Conservation (phyloP, 2,797 vertebrate species). For the Hirundo rustica region DNA sequence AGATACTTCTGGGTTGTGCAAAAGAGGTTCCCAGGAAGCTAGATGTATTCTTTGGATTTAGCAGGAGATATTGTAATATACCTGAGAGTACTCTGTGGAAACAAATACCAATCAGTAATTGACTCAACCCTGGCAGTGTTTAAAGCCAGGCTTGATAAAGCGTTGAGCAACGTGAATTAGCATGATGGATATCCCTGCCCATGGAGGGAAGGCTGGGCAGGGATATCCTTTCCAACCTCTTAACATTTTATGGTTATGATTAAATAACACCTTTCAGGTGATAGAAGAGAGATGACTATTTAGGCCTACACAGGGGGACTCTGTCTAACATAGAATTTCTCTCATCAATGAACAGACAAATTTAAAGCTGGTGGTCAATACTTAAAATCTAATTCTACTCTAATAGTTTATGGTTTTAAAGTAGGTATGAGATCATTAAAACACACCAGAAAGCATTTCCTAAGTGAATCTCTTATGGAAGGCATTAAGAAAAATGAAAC, state of each 20-base stretch:
- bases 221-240: background rate
- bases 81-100: fast-evolving
- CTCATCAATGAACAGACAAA: background rate
- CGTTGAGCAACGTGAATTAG: background rate
- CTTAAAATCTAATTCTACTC: background rate
- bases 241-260: background rate
- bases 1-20: background rate
- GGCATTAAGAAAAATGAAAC: background rate
- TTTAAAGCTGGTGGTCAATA: background rate
- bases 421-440: background rate
- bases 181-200: background rate
- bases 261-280: background rate
- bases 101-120: background rate
- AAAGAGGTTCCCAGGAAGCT: background rate
- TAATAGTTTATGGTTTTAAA: background rate
- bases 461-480: background rate
- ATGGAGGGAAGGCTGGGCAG: background rate
- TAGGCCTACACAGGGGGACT: background rate
- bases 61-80: background rate
- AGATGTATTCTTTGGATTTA: background rate
- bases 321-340: background rate
- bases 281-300: background rate
- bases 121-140: background rate
- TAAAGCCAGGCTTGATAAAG: background rate
- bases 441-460: background rate